Evolutionary conservation across 2,113 vertebrate species (phyloP).

Genomic region (Lanius ludovicianus): DNA sequence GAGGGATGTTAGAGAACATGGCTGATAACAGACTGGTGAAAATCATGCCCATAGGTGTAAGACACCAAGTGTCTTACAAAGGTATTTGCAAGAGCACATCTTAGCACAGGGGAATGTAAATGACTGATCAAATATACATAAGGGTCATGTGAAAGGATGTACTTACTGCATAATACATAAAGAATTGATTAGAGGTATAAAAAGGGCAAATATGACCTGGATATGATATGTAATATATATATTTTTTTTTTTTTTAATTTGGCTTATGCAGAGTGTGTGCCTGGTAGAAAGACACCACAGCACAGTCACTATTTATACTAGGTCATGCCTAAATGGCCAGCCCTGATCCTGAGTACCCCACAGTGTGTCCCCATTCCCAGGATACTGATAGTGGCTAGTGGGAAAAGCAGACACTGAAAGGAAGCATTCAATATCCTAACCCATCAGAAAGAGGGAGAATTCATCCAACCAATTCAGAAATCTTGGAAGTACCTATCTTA

Average conservation of each 20-base stretch:
- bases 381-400: background rate
- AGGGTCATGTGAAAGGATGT: background rate
- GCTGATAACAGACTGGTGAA: background rate
- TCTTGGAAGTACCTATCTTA: background rate
- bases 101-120: background rate
- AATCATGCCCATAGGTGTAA: background rate
- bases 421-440: background rate
- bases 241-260: background rate
- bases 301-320: background rate
- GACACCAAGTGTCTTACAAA: background rate
- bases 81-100: background rate
- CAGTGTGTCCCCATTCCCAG: background rate
- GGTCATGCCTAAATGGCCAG: background rate
- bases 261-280: background rate
- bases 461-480: background rate
- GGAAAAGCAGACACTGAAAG: background rate
- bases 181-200: background rate
- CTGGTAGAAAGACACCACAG: background rate
- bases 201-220: background rate
- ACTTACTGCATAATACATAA: background rate
- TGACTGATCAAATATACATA: background rate
- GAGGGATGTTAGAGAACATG: background rate
- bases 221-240: background rate
- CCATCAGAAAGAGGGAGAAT: background rate
- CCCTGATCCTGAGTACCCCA: background rate